Percentiles rank a stretch among this genome's conserved stretches.
Conservation (phyloP, 2,113 vertebrate species). For the Dryoscopus gambensis region DNA sequence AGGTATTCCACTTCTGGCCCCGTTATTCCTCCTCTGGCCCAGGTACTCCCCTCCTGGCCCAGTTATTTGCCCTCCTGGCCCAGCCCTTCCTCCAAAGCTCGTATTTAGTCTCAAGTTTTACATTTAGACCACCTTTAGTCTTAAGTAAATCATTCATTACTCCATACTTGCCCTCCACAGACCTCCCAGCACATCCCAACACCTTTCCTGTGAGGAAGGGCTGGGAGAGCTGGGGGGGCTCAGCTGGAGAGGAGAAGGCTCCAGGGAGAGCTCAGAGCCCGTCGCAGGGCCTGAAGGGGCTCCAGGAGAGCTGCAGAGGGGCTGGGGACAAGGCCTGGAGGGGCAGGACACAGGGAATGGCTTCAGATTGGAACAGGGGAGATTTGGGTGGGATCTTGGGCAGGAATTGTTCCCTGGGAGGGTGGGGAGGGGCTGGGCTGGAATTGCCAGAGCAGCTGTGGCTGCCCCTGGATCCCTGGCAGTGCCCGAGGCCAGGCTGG, state of each 20-base stretch:
- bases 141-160: not conserved
- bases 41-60: not conserved
- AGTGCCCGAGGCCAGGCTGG: not conserved
- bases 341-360: not conserved
- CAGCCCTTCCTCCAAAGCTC: not conserved
- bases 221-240: not conserved
- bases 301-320: not conserved
- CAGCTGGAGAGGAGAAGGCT: too few species aligned
- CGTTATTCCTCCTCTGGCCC: too few species aligned
- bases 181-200: not conserved
- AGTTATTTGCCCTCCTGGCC: not conserved
- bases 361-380: not conserved
- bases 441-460: not conserved
- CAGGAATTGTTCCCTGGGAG: not conserved
- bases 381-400: not conserved
- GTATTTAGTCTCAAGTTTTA: fast-evolving
- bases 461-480: not conserved
- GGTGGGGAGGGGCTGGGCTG: not conserved
- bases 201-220: not conserved
- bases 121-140: not conserved
- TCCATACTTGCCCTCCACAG: not conserved
- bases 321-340: not conserved
- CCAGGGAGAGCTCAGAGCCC: not conserved
- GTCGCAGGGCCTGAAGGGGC: not conserved
- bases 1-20: not conserved